Evolutionary conservation across 2,888 invertebrate genomes (phyloP).

Genomic region (Caenorhabditis sp.): DNA sequence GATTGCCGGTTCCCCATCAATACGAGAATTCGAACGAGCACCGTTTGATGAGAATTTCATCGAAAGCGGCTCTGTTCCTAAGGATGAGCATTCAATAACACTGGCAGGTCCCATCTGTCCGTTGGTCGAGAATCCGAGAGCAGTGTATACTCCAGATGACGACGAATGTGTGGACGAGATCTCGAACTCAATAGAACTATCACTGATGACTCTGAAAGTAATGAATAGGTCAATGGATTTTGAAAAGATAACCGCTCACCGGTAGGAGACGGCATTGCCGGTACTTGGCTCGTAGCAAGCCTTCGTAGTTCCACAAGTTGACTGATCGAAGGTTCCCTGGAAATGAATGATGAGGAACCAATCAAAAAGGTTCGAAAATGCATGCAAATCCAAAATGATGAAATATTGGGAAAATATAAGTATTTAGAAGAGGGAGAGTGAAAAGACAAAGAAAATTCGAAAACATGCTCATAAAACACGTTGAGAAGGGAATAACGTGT

Average conservation of each 20-base stretch:
- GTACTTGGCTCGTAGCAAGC: constrained; percentile 36
- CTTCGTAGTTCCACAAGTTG: constrained; percentile 40
- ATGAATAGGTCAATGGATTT: no score
- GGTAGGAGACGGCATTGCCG: constrained; percentile 39
- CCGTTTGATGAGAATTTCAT: constrained; percentile 68
- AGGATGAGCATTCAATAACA: constrained; percentile 68
- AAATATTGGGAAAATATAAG: neutral
- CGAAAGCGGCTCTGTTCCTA: constrained; percentile 41
- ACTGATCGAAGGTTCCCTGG: constrained; percentile 53
- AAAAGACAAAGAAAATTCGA: neutral
- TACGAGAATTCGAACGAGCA: constrained; percentile 47
- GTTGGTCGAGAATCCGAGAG: constrained; percentile 60
- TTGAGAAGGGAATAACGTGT: neutral
- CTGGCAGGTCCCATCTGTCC: constrained; percentile 59
- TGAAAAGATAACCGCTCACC: no score
- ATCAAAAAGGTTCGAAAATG: neutral
- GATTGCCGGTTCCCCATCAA: constrained; percentile 53
- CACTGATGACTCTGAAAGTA: constrained; percentile 50
- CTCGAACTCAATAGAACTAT: constrained; percentile 45
- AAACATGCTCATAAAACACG: constrained; percentile 1
- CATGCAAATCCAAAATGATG: neutral
- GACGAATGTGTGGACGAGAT: constrained; percentile 39
- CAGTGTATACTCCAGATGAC: constrained; percentile 51
- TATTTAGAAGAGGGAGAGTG: neutral
- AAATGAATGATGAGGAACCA: neutral